Conservation (phyloP, 2,113 vertebrate genomes). For the Hemicordylus capensis region DNA sequence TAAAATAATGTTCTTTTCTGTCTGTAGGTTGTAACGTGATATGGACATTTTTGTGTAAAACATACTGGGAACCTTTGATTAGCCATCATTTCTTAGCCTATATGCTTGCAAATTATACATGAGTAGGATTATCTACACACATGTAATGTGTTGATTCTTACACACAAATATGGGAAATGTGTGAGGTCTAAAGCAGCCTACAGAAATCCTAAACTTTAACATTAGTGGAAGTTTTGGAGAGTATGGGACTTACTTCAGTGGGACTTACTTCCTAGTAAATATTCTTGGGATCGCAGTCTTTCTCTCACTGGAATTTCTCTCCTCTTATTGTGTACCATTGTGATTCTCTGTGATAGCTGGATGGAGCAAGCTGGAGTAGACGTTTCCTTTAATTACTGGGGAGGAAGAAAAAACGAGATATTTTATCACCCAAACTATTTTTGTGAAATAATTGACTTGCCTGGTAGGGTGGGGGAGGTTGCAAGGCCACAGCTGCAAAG, state of each 20-base stretch:
- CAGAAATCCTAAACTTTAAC: background rate
- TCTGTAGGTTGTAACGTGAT: background rate
- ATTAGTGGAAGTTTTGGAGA: background rate
- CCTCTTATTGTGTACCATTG: background rate
- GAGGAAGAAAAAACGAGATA: background rate
- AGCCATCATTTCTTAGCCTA: background rate
- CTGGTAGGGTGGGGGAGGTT: background rate
- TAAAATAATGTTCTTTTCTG: too few species aligned
- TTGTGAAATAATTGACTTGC: background rate
- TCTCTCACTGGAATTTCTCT: background rate
- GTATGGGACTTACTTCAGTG: background rate
- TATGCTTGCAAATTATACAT: background rate
- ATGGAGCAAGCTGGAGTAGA: background rate
- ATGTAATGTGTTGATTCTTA: background rate
- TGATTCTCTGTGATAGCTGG: background rate
- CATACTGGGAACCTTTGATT: background rate
- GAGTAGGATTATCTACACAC: background rate
- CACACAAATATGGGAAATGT: background rate
- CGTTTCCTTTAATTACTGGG: slow-evolving; percentile 2
- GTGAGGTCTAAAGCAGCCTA: background rate
- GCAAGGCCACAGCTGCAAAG: background rate
- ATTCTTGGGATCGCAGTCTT: background rate
- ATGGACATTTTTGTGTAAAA: background rate
- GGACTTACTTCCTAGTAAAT: background rate
- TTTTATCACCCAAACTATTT: slow-evolving; percentile 14